These are phyloP conservation scores for Hypena proboscidalis DNA, from an alignment of 2,888 invertebrate species.

Conservation along the genomic window DNA sequence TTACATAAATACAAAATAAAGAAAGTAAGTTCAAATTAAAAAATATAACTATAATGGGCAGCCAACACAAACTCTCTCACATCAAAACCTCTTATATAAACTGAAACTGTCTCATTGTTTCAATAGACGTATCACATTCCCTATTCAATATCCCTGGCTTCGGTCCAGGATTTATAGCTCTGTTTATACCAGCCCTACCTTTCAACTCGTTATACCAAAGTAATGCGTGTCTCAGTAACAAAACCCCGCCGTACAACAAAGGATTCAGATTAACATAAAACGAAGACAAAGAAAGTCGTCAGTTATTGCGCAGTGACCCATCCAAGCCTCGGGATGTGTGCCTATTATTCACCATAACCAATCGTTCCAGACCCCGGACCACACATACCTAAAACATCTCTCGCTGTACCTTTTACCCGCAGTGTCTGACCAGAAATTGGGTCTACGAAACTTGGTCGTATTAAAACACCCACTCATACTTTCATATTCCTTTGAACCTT, in stretches of 20 bases:
- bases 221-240: slow-evolving; percentile 8
- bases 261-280: slow-evolving; percentile 41
- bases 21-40: too few relatives aligned
- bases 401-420: slow-evolving; percentile 13
- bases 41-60: too few relatives aligned
- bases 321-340: slow-evolving; percentile 42
- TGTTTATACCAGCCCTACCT: too few relatives aligned
- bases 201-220: neutral
- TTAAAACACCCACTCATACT: slow-evolving; percentile 32
- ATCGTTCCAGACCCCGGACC: slow-evolving; percentile 37
- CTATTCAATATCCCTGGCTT: too few relatives aligned
- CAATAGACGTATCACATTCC: too few relatives aligned
- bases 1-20: too few relatives aligned
- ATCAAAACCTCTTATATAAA: too few relatives aligned
- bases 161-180: too few relatives aligned
- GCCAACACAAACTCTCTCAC: too few relatives aligned
- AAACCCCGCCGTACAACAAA: slow-evolving; percentile 20
- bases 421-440: slow-evolving; percentile 12
- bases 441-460: slow-evolving; percentile 31
- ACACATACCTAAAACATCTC: slow-evolving; percentile 11
- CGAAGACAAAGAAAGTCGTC: slow-evolving; percentile 53
- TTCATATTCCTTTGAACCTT: slow-evolving; percentile 30
- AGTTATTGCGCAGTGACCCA: slow-evolving; percentile 51
- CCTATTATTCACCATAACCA: slow-evolving; percentile 37
- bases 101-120: too few relatives aligned